These are phyloP conservation scores for Tanypteryx hageni DNA, from an alignment of 2,888 invertebrate genomes.

Conservation along the genomic window DNA sequence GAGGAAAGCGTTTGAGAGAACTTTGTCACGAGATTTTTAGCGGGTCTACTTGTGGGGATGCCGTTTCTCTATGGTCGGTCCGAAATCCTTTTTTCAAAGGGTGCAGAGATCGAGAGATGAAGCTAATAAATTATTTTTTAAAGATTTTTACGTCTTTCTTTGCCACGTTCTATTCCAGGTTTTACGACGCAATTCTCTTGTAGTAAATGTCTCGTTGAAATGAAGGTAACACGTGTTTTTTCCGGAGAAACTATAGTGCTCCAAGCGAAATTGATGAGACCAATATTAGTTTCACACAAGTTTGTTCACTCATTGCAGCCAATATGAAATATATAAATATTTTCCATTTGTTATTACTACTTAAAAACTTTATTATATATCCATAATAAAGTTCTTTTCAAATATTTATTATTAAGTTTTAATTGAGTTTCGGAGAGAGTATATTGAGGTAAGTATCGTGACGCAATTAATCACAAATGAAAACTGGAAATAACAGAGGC, in stretches of 20 bases:
- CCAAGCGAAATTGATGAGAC: neutral
- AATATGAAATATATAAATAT: too few species aligned
- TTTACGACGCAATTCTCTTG: neutral
- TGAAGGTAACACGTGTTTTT: neutral
- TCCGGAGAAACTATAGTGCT: neutral
- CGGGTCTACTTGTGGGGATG: neutral
- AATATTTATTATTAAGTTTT: too few species aligned
- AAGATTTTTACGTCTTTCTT: neutral
- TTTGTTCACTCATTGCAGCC: too few species aligned
- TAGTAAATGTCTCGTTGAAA: too few species aligned
- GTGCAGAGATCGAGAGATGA: neutral
- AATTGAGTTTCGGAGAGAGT: too few species aligned
- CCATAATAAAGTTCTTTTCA: too few species aligned
- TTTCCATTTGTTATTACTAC: too few species aligned
- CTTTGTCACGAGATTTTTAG: conserved; percentile 9
- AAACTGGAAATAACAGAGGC: too few species aligned
- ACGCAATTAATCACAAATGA: too few species aligned
- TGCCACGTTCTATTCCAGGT: neutral
- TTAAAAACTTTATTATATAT: too few species aligned
- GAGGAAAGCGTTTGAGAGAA: conserved; percentile 12
- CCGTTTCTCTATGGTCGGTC: neutral
- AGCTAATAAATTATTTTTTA: neutral
- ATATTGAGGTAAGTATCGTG: too few species aligned
- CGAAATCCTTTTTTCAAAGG: neutral
- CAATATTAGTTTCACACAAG: too few species aligned